Evolutionary conservation across 2,888 invertebrate species (phyloP), one percentile per base, ranked within the genome.

Genomic region (Cataglyphis rosenhaueri): DNA sequence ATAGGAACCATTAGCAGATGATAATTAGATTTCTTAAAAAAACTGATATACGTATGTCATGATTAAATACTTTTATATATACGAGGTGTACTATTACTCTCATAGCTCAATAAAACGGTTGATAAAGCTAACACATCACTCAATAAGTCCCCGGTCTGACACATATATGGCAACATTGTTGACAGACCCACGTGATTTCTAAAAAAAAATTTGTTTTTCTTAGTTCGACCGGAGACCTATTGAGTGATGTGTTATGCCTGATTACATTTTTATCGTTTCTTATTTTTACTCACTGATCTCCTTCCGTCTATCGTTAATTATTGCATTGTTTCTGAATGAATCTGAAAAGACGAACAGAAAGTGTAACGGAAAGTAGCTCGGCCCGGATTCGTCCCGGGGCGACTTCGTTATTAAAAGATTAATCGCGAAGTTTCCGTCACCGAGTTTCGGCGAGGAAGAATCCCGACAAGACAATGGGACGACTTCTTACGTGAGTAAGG

Each of bases 391-490:
- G 38, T 52, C 12, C 41, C 44, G 59, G 59, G 25, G 35, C 35
- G 59, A 70, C 59, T 78, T 78, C 44, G 70, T 70, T 79, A 59
- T 79, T 79, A 70, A 79, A 79, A 79, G 78, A 79, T 70, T 79
- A 79, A 70, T 79, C 59, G 70, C 68, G 32, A 59, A 70, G 44
- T 68, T 70, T 76, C 70, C 35, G 66, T 66, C 76, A 32, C 59
- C 18, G 70, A 79, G 70, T 68, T 79, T 59, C 68, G 70, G 32
- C 44, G 44, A 44, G 59, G 18, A 68, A 29, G 32, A 48, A 12
- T 52, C 4, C n/a, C 41, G 8, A 5, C 52, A 32, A 32, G 59
- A 68, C 68, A 78, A 78, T 59, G 32, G 52, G 52, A 59, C 10
- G 76, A 65, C 38, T 62, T 35, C 21, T n/a, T 52, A 55, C 25